Percentiles rank a stretch among this genome's conserved stretches.
Evolutionary conservation across 1,140 invertebrate species (phyloP).

Genomic region (Mercenaria mercenaria): DNA sequence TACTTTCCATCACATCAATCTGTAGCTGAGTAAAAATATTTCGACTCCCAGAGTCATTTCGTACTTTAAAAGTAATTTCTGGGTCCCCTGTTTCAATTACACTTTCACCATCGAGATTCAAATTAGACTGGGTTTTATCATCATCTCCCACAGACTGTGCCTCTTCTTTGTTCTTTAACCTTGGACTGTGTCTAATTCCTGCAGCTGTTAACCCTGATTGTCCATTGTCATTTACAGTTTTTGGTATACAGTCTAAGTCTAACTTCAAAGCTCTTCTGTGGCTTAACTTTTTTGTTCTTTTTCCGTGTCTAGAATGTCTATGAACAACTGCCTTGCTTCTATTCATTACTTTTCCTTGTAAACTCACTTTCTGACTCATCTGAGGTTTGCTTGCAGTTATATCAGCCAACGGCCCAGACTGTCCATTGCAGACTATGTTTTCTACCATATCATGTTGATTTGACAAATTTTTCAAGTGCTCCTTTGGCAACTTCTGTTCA

Average conservation of each 20-base stretch:
- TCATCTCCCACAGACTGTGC: background rate
- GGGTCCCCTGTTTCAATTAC: slow-evolving; percentile 36
- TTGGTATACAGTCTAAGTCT: slow-evolving; percentile 37
- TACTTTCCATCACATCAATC: slow-evolving; percentile 54
- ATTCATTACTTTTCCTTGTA: background rate
- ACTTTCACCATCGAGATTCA: slow-evolving; percentile 11
- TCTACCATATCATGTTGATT: background rate
- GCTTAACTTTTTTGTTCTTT: slow-evolving; percentile 47
- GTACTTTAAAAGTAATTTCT: slow-evolving; percentile 47
- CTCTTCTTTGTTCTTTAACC: slow-evolving; percentile 37
- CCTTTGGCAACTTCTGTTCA: background rate
- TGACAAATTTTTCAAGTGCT: background rate
- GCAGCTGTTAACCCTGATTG: background rate
- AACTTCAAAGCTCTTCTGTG: slow-evolving; percentile 37
- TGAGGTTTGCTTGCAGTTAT: background rate
- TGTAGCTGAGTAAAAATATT: slow-evolving; percentile 62
- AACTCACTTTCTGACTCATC: background rate
- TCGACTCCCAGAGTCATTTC: background rate
- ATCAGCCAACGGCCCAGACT: background rate
- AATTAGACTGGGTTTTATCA: background rate
- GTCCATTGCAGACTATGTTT: slow-evolving; percentile 18
- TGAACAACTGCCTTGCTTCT: slow-evolving; percentile 12
- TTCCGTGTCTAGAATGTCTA: slow-evolving; percentile 43
- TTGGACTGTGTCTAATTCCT: slow-evolving; percentile 56
- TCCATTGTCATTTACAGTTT: background rate